phyloP scores from a whole-genome alignment of 2,797 vertebrate species.

The Lates japonicus region DNA sequence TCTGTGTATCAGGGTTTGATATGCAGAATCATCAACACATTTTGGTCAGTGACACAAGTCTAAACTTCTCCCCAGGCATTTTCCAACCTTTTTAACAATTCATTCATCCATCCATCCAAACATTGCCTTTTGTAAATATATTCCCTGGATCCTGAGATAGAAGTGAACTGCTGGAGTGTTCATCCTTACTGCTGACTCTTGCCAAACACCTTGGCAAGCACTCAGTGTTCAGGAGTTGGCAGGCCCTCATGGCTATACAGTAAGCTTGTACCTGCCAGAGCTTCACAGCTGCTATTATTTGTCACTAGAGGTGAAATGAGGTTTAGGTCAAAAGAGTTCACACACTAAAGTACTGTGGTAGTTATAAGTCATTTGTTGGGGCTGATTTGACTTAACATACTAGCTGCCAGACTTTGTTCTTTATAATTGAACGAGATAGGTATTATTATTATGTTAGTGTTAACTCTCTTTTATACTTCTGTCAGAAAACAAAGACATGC shows the following conservation, averaged over 20 bases:
- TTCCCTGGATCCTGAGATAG: slow-evolving; percentile 36
- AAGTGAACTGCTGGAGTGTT: slow-evolving; percentile 73
- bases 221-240: slow-evolving; percentile 58
- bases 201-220: slow-evolving; percentile 59
- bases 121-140: slow-evolving; percentile 24
- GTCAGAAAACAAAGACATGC: not conserved
- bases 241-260: slow-evolving; percentile 33
- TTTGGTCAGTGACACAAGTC: slow-evolving; percentile 36
- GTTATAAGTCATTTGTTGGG: slow-evolving; percentile 21
- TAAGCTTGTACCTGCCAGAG: slow-evolving; percentile 50
- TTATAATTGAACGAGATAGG: not conserved
- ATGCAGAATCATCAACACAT: not conserved
- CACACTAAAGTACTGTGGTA: not conserved
- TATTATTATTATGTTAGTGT: not conserved
- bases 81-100: slow-evolving; percentile 7
- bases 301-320: slow-evolving; percentile 57
- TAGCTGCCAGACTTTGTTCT: not conserved
- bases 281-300: slow-evolving; percentile 53
- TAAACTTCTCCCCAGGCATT: slow-evolving; percentile 17
- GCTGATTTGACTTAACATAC: slow-evolving; percentile 11
- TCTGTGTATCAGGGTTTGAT: not conserved
- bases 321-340: slow-evolving; percentile 53
- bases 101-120: slow-evolving; percentile 9
- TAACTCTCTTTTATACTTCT: not conserved
- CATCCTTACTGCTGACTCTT: slow-evolving; percentile 72